Evolutionary conservation across 2,113 vertebrate species (phyloP), one percentile per base, ranked within the genome.

Genomic region (Tinamus guttatus): DNA sequence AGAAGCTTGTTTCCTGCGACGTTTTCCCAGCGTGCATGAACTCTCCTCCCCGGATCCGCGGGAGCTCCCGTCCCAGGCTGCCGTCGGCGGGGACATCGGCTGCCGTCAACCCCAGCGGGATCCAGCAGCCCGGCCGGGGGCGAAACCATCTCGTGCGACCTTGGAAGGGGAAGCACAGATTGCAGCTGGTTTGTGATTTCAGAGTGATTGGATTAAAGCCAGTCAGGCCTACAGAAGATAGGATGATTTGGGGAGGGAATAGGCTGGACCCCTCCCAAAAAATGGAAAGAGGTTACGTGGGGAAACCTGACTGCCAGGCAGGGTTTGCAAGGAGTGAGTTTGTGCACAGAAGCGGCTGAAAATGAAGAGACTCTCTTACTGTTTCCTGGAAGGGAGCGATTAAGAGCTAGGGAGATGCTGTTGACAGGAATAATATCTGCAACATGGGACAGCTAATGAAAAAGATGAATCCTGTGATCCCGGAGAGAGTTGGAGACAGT

Each of bases 41-140:
- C 21, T 58, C 40, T 27, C 73, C 22, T 43, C 59, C 83, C 25
- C 5, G 1, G 83, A 51, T 7, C 47, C 69, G 75, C 0, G 0
- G 75, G 65, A 81, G 60, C n/a, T 36, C 59, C 52, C 13, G 32
- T 32, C 49, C 4, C 51, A 15, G 60, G 68, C 88, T 64, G 80
- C 63, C 59, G 47, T 49, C 54, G 32, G 24, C 69, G 0, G 7
- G 67, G 70, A 82, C 18, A 47, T 5, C 0, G 64, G 69, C 64
- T 89, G 94, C 8, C n/a, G 41, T 30, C 52, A 94, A 75, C 17
- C 36, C 4, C 2, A 34, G 43, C 71, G n/a, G 59, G 40, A 9
- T 60, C 51, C 71, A 67, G 78, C 68, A 47, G 54, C 54, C 54
- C 9, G 28, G 54, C 54, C 30, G 28, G 28, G 16, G 54, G 54